These are phyloP conservation scores for Arizona elegans DNA, from an alignment of 2,113 vertebrate species.

Conservation along the genomic window DNA sequence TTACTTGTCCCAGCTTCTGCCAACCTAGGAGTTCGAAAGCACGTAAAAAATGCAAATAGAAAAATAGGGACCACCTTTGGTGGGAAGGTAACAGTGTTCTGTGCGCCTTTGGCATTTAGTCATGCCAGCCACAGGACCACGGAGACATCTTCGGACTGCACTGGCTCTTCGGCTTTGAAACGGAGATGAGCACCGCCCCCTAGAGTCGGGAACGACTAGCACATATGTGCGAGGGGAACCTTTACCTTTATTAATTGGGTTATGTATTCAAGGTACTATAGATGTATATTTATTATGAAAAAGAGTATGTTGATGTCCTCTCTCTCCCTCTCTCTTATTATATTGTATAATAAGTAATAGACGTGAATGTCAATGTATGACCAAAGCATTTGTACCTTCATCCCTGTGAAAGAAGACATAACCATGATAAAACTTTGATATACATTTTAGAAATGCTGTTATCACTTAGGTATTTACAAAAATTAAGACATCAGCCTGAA, in stretches of 20 bases:
- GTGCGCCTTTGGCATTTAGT: too few relatives aligned
- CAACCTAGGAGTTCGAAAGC: too few relatives aligned
- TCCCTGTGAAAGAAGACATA: not conserved
- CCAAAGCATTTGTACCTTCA: not conserved
- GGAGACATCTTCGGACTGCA: too few relatives aligned
- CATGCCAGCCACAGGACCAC: too few relatives aligned
- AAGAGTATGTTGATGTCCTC: not conserved
- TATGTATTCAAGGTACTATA: not conserved
- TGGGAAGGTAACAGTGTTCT: too few relatives aligned
- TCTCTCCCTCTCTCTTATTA: not conserved
- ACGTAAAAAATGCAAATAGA: too few relatives aligned
- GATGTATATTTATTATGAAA: not conserved
- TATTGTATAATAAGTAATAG: not conserved
- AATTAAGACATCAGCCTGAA: not conserved
- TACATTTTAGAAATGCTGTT: not conserved
- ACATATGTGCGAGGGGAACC: too few relatives aligned
- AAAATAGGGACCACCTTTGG: too few relatives aligned
- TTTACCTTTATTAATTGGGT: not conserved
- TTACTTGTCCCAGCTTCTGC: too few relatives aligned
- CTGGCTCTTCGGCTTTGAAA: too few relatives aligned
- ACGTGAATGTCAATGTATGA: not conserved
- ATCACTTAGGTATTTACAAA: not conserved
- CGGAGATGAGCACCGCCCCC: too few relatives aligned
- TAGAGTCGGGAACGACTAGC: too few relatives aligned
- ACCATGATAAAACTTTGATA: not conserved